Percentiles rank a stretch among this genome's conserved stretches.
Conservation (phyloP, 2,113 vertebrate species). For the Orycteropus afer region DNA sequence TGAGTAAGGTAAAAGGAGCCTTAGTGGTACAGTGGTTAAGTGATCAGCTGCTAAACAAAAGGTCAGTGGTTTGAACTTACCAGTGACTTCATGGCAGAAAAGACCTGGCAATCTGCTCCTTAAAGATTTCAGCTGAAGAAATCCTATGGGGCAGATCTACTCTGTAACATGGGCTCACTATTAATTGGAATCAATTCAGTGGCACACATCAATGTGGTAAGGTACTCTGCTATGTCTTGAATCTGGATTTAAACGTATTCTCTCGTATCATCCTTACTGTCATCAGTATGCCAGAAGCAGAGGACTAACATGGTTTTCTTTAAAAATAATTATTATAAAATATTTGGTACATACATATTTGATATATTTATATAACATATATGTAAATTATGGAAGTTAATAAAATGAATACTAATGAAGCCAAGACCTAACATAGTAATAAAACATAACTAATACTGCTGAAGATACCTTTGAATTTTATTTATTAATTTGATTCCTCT, state of each 20-base stretch:
- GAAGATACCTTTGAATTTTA: slow-evolving; percentile 3
- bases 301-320: neutral
- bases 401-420: neutral
- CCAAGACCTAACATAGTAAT: neutral
- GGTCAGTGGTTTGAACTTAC: no score
- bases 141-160: no score
- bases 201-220: neutral
- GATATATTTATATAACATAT: neutral
- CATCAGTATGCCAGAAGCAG: neutral
- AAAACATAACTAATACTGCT: neutral
- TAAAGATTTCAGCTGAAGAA: no score
- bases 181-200: no score
- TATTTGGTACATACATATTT: neutral
- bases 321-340: neutral
- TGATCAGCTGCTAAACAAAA: no score
- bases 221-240: neutral
- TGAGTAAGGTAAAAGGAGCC: no score
- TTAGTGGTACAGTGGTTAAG: no score
- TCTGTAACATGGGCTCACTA: no score
- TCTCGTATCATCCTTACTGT: neutral
- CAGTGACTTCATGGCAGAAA: no score
- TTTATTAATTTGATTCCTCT: slow-evolving; percentile 15
- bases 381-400: neutral
- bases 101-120: no score
- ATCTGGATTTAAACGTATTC: neutral